phyloP scores from a whole-genome alignment of 2,113 vertebrate species.

The Pteronura brasiliensis region DNA sequence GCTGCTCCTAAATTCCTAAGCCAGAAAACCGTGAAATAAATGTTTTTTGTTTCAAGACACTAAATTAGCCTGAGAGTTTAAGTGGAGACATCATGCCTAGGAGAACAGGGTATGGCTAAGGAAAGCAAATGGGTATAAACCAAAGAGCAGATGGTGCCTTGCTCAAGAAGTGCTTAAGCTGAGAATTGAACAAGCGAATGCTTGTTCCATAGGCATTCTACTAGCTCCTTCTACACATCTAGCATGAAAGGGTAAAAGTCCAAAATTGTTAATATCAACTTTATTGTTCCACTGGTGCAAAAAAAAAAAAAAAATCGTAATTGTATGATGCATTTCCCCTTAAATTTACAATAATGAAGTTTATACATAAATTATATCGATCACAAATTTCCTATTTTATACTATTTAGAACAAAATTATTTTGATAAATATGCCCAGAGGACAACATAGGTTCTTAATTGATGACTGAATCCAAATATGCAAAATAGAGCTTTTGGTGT shows the following conservation, averaged over 20 bases:
- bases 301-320: constrained; percentile 75
- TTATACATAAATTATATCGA: constrained; percentile 87
- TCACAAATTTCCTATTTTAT: constrained; percentile 84
- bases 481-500: constrained; percentile 86
- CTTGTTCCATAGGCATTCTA: background rate
- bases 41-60: background rate
- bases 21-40: background rate
- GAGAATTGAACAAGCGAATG: background rate
- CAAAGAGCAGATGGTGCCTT: background rate
- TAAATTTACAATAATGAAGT: constrained; percentile 87
- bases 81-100: background rate
- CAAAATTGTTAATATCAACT: constrained; percentile 85
- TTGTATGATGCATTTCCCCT: constrained; percentile 82
- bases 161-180: background rate
- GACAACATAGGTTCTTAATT: constrained; percentile 79
- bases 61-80: background rate
- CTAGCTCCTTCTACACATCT: background rate
- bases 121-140: background rate
- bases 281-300: constrained; percentile 89
- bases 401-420: constrained; percentile 85
- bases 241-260: constrained; percentile 41
- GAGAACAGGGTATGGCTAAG: background rate
- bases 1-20: background rate
- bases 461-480: constrained; percentile 83
- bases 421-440: constrained; percentile 85